Percentiles rank a stretch among this genome's conserved stretches.
phyloP scores from a whole-genome alignment of 2,888 invertebrate species.

The Cryptus viduatorius region DNA sequence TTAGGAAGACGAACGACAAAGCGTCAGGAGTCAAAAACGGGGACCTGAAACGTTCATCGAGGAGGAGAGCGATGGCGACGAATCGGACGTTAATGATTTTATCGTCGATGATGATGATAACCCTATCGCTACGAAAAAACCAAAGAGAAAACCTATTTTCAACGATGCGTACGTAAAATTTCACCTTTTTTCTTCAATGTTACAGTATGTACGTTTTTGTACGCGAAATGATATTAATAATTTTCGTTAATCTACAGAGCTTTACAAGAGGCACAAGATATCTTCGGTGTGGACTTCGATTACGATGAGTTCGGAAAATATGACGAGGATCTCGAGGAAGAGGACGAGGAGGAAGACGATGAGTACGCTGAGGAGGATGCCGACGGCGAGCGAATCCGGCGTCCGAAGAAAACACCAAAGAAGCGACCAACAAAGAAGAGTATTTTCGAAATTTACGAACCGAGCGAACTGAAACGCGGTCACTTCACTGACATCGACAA shows the following conservation, averaged over 20 bases:
- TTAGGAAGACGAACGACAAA: slow-evolving; percentile 92
- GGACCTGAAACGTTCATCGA: slow-evolving; percentile 90
- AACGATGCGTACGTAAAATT: slow-evolving; percentile 92
- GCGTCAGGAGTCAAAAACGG: slow-evolving; percentile 89
- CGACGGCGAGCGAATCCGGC: slow-evolving; percentile 86
- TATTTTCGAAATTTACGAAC: slow-evolving; percentile 98
- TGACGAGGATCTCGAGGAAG: slow-evolving; percentile 93
- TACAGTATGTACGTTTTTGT: too few species aligned
- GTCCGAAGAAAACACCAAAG: slow-evolving; percentile 91
- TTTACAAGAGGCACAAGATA: slow-evolving; percentile 98
- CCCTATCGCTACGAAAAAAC: slow-evolving; percentile 93
- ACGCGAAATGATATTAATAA: not conserved
- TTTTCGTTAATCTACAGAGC: slow-evolving; percentile 86
- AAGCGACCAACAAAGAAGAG: slow-evolving; percentile 93
- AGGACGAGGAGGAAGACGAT: slow-evolving; percentile 93
- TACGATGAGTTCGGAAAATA: slow-evolving; percentile 95
- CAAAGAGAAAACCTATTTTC: slow-evolving; percentile 92
- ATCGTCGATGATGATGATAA: slow-evolving; percentile 98
- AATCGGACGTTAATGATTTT: slow-evolving; percentile 97
- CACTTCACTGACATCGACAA: slow-evolving; percentile 98
- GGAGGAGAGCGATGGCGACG: slow-evolving; percentile 92
- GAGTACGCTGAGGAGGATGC: slow-evolving; percentile 92
- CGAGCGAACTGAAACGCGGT: slow-evolving; percentile 97
- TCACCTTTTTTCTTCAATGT: not conserved
- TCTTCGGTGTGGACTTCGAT: slow-evolving; percentile 99